Evolutionary conservation across 2,888 invertebrate genomes (phyloP).

Genomic region (Lepidochrysops patricia): DNA sequence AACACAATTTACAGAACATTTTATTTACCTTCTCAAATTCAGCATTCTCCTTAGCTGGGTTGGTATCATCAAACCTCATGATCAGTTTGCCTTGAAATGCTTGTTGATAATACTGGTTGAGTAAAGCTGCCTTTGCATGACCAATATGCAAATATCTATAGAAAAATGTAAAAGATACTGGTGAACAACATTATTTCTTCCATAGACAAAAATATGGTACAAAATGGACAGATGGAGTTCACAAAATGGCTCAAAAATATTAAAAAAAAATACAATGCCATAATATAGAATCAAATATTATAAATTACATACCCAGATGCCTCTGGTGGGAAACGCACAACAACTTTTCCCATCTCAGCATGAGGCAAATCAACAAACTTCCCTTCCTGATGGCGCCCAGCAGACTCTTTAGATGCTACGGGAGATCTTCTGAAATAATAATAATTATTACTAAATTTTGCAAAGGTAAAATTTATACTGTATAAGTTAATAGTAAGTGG

Average conservation of each 20-base stretch:
- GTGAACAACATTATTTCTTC: too few relatives aligned
- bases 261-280: too few relatives aligned
- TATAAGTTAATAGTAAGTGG: too few relatives aligned
- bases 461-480: too few relatives aligned
- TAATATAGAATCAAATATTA: background rate
- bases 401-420: slow-evolving; percentile 37
- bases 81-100: slow-evolving; percentile 94
- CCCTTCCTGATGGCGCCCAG: slow-evolving; percentile 87
- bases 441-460: too few relatives aligned
- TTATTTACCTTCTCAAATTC: slow-evolving; percentile 90
- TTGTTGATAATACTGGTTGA: slow-evolving; percentile 97
- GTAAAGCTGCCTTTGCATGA: slow-evolving; percentile 97
- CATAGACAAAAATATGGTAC: too few relatives aligned
- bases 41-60: slow-evolving; percentile 98
- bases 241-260: too few relatives aligned
- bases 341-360: slow-evolving; percentile 97
- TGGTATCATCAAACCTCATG: slow-evolving; percentile 99
- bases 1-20: too few relatives aligned
- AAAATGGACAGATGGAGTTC: too few relatives aligned
- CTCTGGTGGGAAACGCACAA: slow-evolving; percentile 99
- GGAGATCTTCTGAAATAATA: slow-evolving; percentile 45
- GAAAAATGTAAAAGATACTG: slow-evolving; percentile 27
- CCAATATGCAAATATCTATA: slow-evolving; percentile 94
- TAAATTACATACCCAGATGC: slow-evolving; percentile 88
- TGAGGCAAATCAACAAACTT: slow-evolving; percentile 97